phyloP scores from a whole-genome alignment of 2,888 invertebrate species.

The Zaprionus bogoriensis region DNA sequence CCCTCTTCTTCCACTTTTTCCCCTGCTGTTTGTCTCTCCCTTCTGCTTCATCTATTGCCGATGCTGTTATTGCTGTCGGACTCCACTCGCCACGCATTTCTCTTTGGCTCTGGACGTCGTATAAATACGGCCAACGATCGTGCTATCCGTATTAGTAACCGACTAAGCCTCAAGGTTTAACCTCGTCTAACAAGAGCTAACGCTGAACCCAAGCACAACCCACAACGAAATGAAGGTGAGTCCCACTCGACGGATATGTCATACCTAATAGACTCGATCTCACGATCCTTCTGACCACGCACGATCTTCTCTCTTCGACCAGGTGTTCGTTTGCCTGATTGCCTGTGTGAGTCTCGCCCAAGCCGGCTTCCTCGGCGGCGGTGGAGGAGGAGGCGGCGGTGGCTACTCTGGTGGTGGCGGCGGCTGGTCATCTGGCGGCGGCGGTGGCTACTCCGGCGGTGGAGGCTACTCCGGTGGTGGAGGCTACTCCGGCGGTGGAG shows the following conservation, averaged over 20 bases:
- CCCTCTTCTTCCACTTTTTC: background rate
- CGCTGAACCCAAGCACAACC: constrained; percentile 51
- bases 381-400: constrained; percentile 40
- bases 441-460: constrained; percentile 5
- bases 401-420: constrained; percentile 28
- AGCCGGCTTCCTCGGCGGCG: constrained; percentile 57
- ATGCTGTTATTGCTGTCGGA: constrained; percentile 15
- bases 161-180: constrained; percentile 54
- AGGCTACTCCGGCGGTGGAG: constrained; percentile 47
- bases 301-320: background rate
- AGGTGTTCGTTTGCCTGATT: constrained; percentile 68
- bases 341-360: constrained; percentile 57
- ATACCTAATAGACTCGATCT: background rate
- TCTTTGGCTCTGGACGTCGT: constrained; percentile 21
- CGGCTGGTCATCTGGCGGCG: constrained; percentile 38
- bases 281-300: background rate
- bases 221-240: constrained; percentile 71
- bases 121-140: constrained; percentile 51
- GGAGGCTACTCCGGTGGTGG: constrained; percentile 36
- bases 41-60: background rate
- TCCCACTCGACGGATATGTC: background rate
- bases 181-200: constrained; percentile 55
- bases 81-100: constrained; percentile 41
- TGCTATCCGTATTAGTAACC: constrained; percentile 52
- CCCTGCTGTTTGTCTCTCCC: background rate